Percentiles rank a stretch among this genome's conserved stretches.
Evolutionary conservation across 1,140 invertebrate species (phyloP).

Genomic region (Macrosteles quadrilineatus): DNA sequence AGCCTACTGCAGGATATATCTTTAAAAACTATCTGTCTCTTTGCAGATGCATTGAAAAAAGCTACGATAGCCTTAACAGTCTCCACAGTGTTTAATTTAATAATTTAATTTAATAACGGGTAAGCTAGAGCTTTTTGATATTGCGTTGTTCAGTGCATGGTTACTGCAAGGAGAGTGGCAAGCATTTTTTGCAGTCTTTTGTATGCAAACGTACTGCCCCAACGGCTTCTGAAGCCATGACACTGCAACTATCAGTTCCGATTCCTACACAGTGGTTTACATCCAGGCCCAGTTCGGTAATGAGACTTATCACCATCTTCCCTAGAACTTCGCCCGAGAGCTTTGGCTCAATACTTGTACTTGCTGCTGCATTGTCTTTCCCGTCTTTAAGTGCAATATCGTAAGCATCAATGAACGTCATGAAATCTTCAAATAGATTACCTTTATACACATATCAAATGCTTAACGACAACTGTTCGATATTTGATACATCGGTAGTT

Average conservation of each 20-base stretch:
- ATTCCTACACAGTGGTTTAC: slow-evolving; percentile 40
- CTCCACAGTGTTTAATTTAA: slow-evolving; percentile 35
- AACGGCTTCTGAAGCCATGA: slow-evolving; percentile 40
- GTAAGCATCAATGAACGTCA: slow-evolving; percentile 41
- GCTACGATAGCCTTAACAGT: slow-evolving; percentile 41
- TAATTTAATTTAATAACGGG: background rate
- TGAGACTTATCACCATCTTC: slow-evolving; percentile 36
- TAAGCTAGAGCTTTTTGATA: slow-evolving; percentile 35
- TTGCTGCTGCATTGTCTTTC: too few species aligned
- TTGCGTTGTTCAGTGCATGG: too few species aligned
- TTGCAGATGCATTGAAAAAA: slow-evolving; percentile 42
- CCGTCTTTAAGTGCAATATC: slow-evolving; percentile 32
- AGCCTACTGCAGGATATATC: background rate
- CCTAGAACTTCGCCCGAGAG: slow-evolving; percentile 37
- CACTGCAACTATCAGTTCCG: too few species aligned
- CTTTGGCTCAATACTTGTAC: too few species aligned
- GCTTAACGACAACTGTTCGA: slow-evolving; percentile 42
- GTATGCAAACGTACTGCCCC: slow-evolving; percentile 38
- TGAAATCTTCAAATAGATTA: slow-evolving; percentile 41
- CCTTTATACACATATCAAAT: slow-evolving; percentile 40
- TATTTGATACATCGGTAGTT: slow-evolving; percentile 44
- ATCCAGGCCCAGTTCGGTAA: slow-evolving; percentile 39
- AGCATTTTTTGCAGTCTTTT: slow-evolving; percentile 38
- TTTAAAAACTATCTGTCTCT: slow-evolving; percentile 26
- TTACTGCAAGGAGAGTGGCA: slow-evolving; percentile 40